Conservation (phyloP, 2,113 vertebrate genomes). For the Rhombomys opimus region DNA sequence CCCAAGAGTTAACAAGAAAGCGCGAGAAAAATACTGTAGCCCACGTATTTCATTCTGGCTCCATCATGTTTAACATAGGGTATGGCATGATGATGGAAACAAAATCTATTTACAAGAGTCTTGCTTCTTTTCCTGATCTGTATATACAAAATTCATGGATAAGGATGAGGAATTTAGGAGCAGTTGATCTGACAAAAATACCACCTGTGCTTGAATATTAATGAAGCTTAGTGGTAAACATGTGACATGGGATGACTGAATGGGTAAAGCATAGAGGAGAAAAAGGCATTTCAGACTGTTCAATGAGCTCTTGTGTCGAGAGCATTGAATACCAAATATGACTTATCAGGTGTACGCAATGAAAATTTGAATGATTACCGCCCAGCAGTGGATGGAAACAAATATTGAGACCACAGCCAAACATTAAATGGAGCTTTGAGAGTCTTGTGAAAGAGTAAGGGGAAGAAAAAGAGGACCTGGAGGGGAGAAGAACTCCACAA, state of each 20-base stretch:
- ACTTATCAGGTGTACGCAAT: neutral
- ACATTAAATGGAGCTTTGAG: too few relatives aligned
- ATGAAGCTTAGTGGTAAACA: neutral
- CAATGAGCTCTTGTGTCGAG: neutral
- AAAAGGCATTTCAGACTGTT: neutral
- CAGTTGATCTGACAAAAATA: neutral
- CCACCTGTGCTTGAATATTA: neutral
- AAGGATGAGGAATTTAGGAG: neutral
- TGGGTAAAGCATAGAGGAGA: neutral
- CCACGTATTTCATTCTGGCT: accelerated
- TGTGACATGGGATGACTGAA: neutral
- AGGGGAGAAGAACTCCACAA: too few relatives aligned
- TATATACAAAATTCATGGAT: neutral
- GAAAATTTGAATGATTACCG: neutral
- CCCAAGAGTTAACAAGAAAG: neutral
- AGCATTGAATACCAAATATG: neutral
- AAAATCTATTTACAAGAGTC: neutral
- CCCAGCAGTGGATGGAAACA: too few relatives aligned
- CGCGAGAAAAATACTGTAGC: neutral
- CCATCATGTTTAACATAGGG: neutral
- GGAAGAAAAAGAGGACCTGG: too few relatives aligned
- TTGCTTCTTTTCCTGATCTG: neutral
- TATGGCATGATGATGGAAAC: too few relatives aligned
- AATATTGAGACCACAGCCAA: too few relatives aligned
- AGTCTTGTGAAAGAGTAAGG: too few relatives aligned